Percentiles rank a stretch among this genome's conserved stretches.
Conservation (phyloP, 2,113 vertebrate species). For the Prinia subflava region DNA sequence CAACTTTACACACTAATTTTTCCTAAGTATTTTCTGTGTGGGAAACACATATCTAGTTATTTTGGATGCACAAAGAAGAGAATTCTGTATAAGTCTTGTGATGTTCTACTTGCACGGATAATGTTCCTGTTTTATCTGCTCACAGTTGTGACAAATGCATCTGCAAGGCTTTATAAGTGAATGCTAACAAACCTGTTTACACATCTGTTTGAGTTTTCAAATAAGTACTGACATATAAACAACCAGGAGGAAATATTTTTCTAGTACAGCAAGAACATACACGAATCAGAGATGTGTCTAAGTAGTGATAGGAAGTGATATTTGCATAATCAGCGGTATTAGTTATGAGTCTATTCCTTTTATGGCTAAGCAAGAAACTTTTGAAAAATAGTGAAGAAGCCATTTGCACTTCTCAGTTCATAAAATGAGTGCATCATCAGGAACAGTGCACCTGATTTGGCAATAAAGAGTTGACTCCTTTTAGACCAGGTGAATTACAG, state of each 20-base stretch:
- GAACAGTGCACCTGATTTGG: background rate
- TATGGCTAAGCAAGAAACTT: background rate
- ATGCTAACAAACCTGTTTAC: background rate
- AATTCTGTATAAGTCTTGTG: background rate
- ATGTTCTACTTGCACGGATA: background rate
- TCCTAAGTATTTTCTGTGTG: background rate
- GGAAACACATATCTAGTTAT: background rate
- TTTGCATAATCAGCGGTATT: background rate
- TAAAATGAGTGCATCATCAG: background rate
- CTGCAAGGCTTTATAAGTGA: background rate
- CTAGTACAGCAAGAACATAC: background rate
- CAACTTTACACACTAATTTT: slow-evolving; percentile 5
- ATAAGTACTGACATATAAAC: background rate
- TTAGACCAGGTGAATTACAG: background rate
- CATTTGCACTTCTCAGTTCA: background rate
- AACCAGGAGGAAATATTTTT: background rate
- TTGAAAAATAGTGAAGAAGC: background rate
- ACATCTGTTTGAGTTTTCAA: background rate
- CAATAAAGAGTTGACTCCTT: background rate
- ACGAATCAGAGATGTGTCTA: background rate
- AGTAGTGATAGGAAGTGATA: background rate
- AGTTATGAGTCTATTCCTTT: background rate
- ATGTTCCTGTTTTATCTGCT: background rate
- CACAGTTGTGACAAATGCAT: background rate
- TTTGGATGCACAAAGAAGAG: background rate